Base-by-base conservation (phyloP, 2,113 vertebrate genomes). In the Ranitomeya variabilis region DNA sequence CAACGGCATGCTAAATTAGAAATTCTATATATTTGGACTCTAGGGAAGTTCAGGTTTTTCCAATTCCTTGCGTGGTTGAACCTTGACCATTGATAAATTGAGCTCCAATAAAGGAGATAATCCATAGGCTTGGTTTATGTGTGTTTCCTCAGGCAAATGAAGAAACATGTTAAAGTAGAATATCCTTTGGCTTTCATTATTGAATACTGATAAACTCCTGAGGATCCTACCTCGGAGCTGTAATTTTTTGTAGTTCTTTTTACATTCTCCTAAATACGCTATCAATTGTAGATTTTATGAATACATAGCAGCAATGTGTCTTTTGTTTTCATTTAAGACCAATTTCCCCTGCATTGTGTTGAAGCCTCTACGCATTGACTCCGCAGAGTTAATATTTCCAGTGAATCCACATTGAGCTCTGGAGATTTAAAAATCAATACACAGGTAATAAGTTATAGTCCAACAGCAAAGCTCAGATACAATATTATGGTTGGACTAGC, bases 381-480 rank as follows among this genome's bases (percentile, higher is more conserved):
- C 52, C 23, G 51, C 77, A 88, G 67, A 83, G 57, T 82, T 73
- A 82, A 83, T 89, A 83, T 89, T 84, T 78, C 80, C 69, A 78
- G 73, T 59, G 87, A 77, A 67, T 85, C 71, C 81, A 37, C 73
- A 85, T 85, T 78, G 73, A 82, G 74, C 82, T 89, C 87, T 52
- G 69, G 74, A 89, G 87, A 85, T 85, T 89, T 85, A 85, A 85
- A 85, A 89, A 89, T 89, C 82, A 89, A 89, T 89, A 89, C 81
- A 45, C 87, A 66, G 78, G 71, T 89, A 89, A 89, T 85, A 89
- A 89, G 57, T 89, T 85, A 89, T 79, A 85, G 18, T 66, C 69
- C 60, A 89, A 89, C 73, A 89, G 60, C 31, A 8, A 18, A 64
- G 60, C 87, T 37, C 51, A 88, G 69, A 88, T 83, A 88, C 55